Evolutionary conservation across 2,113 vertebrate species (phyloP).

Genomic region (Panthera uncia): DNA sequence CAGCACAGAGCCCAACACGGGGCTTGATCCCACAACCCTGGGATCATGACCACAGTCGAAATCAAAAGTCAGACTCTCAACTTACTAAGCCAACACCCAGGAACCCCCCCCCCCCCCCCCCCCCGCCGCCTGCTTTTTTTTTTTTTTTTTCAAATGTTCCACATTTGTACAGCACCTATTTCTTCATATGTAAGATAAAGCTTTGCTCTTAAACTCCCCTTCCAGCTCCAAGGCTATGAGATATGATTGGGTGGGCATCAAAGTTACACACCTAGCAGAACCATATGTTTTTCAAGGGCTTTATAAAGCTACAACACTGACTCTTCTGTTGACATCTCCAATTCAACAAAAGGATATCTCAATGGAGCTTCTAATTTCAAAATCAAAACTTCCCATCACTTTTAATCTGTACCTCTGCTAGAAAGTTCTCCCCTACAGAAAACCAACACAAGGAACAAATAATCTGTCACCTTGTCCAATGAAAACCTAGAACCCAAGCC

Average conservation of each 20-base stretch:
- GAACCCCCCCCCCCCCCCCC: no score
- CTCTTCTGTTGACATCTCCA: constrained; percentile 20
- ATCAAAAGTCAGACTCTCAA: no score
- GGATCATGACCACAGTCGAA: no score
- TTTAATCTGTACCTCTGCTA: constrained; percentile 51
- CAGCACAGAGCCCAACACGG: no score
- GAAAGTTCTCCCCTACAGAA: constrained; percentile 21
- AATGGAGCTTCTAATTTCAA: constrained; percentile 26
- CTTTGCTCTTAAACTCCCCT: constrained; percentile 6
- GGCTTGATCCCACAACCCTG: no score
- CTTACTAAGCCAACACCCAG: no score
- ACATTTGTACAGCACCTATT: background rate
- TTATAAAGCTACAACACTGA: background rate
- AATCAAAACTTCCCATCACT: constrained; percentile 38
- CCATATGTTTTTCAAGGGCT: background rate
- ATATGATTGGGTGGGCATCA: background rate
- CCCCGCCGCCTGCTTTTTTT: no score
- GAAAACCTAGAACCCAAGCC: background rate
- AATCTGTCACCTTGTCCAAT: background rate
- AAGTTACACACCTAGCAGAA: background rate
- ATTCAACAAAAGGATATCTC: constrained; percentile 35
- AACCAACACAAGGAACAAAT: constrained; percentile 32
- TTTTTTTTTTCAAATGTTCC: background rate
- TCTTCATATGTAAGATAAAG: constrained; percentile 16
- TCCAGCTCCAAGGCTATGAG: background rate